Evolutionary conservation across 2,888 invertebrate species (phyloP).

Genomic region (Plagodis dolabraria): DNA sequence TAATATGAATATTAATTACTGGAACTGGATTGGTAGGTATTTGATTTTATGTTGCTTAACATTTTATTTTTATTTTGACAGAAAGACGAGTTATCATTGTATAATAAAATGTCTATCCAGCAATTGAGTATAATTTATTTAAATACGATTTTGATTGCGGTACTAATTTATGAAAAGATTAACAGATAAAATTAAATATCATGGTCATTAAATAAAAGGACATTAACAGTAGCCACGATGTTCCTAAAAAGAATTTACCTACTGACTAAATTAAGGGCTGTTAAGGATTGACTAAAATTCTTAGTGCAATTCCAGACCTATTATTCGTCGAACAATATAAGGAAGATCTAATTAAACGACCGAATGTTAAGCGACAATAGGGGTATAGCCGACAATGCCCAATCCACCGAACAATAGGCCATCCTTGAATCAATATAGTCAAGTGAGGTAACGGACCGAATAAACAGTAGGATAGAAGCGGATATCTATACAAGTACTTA

Average conservation of each 20-base stretch:
- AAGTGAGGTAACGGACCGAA: slow-evolving; percentile 21
- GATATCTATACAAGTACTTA: not conserved
- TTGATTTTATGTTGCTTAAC: not conserved
- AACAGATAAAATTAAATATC: not conserved
- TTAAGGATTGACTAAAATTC: slow-evolving; percentile 34
- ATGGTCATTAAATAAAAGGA: not conserved
- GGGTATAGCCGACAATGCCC: slow-evolving; percentile 61
- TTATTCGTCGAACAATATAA: slow-evolving; percentile 57
- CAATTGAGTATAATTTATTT: not conserved
- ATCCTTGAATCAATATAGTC: slow-evolving; percentile 62
- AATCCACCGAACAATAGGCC: slow-evolving; percentile 68
- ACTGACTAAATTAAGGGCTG: not conserved
- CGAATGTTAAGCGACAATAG: slow-evolving; percentile 59
- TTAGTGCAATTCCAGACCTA: slow-evolving; percentile 44
- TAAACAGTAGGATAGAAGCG: slow-evolving; percentile 19
- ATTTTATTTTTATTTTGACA: not conserved
- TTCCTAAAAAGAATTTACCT: too few relatives aligned
- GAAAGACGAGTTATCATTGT: too few relatives aligned
- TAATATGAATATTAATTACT: slow-evolving; percentile 19
- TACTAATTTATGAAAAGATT: not conserved
- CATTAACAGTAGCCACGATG: not conserved
- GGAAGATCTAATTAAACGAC: slow-evolving; percentile 63
- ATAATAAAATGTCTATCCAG: too few relatives aligned
- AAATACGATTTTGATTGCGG: not conserved
- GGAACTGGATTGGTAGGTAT: slow-evolving; percentile 8